Evolutionary conservation across 2,113 vertebrate genomes (phyloP).

Genomic region (Speoplatyrhinus poulsoni): DNA sequence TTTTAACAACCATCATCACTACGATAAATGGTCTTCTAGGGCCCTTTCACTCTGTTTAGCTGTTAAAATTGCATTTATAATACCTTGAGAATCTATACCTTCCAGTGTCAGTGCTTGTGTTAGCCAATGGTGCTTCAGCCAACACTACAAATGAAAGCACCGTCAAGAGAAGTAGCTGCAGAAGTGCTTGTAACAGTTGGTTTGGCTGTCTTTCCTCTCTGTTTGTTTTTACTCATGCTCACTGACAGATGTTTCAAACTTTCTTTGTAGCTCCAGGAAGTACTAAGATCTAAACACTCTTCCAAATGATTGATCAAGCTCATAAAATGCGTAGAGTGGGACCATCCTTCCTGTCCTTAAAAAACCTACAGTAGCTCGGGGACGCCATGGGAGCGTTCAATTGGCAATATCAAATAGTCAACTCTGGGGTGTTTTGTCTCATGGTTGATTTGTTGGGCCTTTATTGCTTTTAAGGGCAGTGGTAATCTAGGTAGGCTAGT

Average conservation of each 20-base stretch:
- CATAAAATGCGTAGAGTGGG: conserved; percentile 59
- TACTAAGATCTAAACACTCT: conserved; percentile 41
- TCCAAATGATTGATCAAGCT: conserved; percentile 63
- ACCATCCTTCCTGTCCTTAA: conserved; percentile 39
- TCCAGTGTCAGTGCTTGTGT: conserved; percentile 42
- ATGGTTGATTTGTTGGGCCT: conserved; percentile 54
- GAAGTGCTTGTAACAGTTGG: background rate
- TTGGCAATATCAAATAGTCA: conserved; percentile 71
- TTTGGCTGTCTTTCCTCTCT: background rate
- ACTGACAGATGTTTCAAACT: conserved; percentile 48
- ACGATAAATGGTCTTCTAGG: conserved; percentile 58
- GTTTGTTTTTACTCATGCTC: conserved; percentile 43
- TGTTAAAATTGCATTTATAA: conserved; percentile 43
- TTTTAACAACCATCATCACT: conserved; percentile 65
- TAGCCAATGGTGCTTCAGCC: conserved; percentile 46
- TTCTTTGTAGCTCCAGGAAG: conserved; percentile 48
- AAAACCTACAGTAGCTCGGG: conserved; percentile 23
- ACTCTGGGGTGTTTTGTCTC: conserved; percentile 61
- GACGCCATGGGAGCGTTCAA: conserved; percentile 59
- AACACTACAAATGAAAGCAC: conserved; percentile 11
- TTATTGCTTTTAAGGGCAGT: conserved; percentile 58
- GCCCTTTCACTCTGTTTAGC: conserved; percentile 53
- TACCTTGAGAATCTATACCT: conserved; percentile 48
- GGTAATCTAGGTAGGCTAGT: conserved; percentile 34
- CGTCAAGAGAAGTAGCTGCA: background rate